Conservation (phyloP, 1,140 invertebrate genomes). For the Achroia grisella region DNA sequence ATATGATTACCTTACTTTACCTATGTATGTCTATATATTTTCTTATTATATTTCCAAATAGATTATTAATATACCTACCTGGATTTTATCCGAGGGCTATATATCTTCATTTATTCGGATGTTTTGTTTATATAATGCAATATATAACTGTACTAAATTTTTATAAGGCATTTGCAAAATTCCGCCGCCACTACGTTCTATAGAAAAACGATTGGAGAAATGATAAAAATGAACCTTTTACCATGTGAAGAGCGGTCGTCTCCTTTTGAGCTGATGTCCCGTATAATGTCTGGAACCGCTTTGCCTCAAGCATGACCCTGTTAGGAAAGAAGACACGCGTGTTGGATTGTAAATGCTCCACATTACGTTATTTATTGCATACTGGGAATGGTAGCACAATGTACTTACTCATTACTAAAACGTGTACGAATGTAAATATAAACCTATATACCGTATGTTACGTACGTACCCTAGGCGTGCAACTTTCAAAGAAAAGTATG, state of each 20-base stretch:
- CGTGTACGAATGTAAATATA: background rate
- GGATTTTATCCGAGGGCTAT: too few relatives aligned
- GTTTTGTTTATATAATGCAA: background rate
- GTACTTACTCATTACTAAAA: slow-evolving; percentile 1
- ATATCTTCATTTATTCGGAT: too few relatives aligned
- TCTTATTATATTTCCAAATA: too few relatives aligned
- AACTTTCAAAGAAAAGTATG: slow-evolving; percentile 5
- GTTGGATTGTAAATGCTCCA: slow-evolving; percentile 3
- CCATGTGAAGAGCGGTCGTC: background rate
- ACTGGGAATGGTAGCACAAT: background rate
- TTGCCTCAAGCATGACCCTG: slow-evolving; percentile 2
- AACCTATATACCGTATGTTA: background rate
- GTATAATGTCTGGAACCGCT: slow-evolving; percentile 7
- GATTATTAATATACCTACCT: too few relatives aligned
- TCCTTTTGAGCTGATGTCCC: slow-evolving; percentile 2
- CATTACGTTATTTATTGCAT: slow-evolving; percentile 6
- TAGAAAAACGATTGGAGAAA: slow-evolving; percentile 1
- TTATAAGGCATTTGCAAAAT: background rate
- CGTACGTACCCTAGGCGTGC: background rate
- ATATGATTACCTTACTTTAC: too few relatives aligned
- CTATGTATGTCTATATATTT: too few relatives aligned
- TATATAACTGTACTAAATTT: background rate
- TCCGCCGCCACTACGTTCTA: background rate
- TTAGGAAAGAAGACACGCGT: slow-evolving; percentile 9
- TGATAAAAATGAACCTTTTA: background rate